Evolutionary conservation across 2,797 vertebrate genomes (phyloP), one percentile per base, ranked within the genome.

Genomic region (Columba guinea): DNA sequence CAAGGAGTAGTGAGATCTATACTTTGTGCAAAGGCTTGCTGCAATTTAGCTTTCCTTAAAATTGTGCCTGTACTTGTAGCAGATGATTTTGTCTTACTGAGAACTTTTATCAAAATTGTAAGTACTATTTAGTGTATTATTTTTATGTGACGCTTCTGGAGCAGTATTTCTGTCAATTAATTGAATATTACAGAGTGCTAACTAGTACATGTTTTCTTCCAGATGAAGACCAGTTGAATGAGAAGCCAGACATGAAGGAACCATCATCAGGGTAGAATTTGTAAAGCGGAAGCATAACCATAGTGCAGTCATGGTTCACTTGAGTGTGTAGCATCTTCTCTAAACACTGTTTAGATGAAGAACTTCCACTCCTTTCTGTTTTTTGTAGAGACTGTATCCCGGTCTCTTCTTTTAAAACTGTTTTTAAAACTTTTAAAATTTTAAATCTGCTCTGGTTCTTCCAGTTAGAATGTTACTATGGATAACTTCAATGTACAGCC

Each of bases 201-300:
- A 87, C 17, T 30, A 58, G 27, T 69, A n/a, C 41, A 6, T 11
- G 91, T 79, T 92, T 91, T 93, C 80, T 96, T 97, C 18, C 94
- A 98, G 98, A n/a, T 90, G 32, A 81, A 65, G 71, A 91, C 52
- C 60, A 86, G 62, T 89, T 81, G 79, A 92, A 32, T 78, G 87
- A 96, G 91, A 96, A 94, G 49, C 64, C 16, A 22, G 64, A 73
- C 77, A 28, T 10, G 13, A 84, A 94, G 51, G 68, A 96, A 22
- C 39, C 79, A 15, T 80, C 63, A 2, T 86, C 53, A 23, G 58
- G n/a, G 94, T 8, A 78, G 60, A 80, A 94, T 58, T 84, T 56
- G 52, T 81, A 60, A 93, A 93, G 85, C 84, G 91, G 85, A 93
- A 95, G 23, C 20, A 9, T 53, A 85, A 71, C 55, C 17, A 26